These are phyloP conservation scores for Podarcis lilfordi DNA, from an alignment of 2,797 vertebrate species.

Conservation along the genomic window DNA sequence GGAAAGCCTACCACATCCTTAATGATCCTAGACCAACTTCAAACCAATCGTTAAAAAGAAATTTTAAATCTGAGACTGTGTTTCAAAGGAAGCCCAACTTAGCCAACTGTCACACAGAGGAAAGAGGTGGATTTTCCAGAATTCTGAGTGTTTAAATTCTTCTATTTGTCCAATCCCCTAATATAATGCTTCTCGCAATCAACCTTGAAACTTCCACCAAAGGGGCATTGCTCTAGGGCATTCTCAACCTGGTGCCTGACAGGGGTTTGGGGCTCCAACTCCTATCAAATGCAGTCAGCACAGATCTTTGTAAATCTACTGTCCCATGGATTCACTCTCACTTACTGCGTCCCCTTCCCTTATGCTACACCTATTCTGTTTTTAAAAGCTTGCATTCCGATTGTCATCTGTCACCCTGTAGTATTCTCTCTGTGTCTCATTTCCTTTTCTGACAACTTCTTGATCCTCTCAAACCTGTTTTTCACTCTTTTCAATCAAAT, in stretches of 20 bases:
- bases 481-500: neutral
- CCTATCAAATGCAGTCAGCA: neutral
- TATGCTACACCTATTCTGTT: neutral
- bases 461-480: neutral
- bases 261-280: neutral
- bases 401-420: neutral
- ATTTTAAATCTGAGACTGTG: neutral
- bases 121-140: neutral
- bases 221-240: neutral
- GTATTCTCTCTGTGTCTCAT: neutral
- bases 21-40: neutral
- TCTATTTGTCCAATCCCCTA: neutral
- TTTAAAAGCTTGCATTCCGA: neutral
- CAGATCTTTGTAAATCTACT: neutral
- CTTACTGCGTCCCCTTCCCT: neutral
- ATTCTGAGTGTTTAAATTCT: neutral
- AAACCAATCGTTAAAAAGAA: neutral
- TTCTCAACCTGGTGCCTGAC: neutral
- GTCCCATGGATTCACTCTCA: neutral
- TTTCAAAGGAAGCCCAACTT: neutral
- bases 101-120: neutral
- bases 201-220: neutral
- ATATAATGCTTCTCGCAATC: neutral
- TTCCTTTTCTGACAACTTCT: neutral
- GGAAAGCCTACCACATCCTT: neutral